A percentile compares a stretch with the other conserved stretches of the same genome.
These are phyloP conservation scores for Holothuria scabra DNA, from an alignment of 53 echinoderm and acorn worm species.

Conservation along the genomic window DNA sequence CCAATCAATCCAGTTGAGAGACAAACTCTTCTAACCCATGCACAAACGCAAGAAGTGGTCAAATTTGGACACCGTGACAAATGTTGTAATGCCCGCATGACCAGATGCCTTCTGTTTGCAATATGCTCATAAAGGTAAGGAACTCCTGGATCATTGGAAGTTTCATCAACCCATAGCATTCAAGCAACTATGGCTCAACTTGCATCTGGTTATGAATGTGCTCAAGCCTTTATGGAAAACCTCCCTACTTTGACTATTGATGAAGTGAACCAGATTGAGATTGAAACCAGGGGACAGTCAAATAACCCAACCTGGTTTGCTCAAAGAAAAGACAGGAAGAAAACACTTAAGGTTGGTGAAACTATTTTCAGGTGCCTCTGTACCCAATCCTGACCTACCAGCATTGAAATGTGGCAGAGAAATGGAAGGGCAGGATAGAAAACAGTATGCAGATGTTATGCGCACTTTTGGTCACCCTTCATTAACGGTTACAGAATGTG, in stretches of 20 bases:
- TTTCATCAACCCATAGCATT: background rate
- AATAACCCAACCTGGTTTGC: constrained; percentile 10
- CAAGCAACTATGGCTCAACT: background rate
- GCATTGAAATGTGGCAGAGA: constrained; percentile 44
- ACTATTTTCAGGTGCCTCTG: constrained; percentile 31
- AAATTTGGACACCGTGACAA: background rate
- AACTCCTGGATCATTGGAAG: background rate
- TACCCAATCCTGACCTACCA: constrained; percentile 23
- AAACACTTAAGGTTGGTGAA: constrained; percentile 45
- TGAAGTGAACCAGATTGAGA: background rate
- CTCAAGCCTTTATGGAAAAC: constrained; percentile 8
- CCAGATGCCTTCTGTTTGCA: background rate
- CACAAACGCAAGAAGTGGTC: background rate
- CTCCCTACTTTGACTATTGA: constrained; percentile 16
- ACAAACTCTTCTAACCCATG: constrained; percentile 3
- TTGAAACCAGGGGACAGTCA: constrained; percentile 3
- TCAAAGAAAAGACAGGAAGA: constrained; percentile 8
- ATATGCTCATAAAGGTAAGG: background rate
- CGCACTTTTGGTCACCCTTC: background rate
- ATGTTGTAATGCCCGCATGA: background rate
- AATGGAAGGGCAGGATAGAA: constrained; percentile 36
- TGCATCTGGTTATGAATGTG: background rate
- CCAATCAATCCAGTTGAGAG: constrained; percentile 1
- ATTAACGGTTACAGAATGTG: constrained; percentile 13
- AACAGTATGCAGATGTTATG: constrained; percentile 7